These are phyloP conservation scores for Drosophila albomicans DNA, from an alignment of 1,140 invertebrate species.

Conservation along the genomic window DNA sequence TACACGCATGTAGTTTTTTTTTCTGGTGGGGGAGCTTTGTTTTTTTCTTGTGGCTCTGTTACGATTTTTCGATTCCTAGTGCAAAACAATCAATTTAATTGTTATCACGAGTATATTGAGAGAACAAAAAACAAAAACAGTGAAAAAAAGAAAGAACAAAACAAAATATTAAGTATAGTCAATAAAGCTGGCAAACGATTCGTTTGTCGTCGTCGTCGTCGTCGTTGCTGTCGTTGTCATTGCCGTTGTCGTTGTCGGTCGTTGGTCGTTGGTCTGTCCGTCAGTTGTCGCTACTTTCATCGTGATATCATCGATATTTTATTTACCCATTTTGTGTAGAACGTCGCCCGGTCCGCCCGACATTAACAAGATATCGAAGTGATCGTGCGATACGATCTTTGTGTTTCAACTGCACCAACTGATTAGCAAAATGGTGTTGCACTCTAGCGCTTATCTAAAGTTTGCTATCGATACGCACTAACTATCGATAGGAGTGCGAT, in stretches of 20 bases:
- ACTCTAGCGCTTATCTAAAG: background rate
- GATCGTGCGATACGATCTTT: constrained; percentile 4
- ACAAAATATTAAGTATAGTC: constrained; percentile 41
- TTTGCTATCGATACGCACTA: background rate
- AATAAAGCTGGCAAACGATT: constrained; percentile 42
- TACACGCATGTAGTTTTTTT: constrained; percentile 56
- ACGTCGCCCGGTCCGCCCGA: constrained; percentile 4
- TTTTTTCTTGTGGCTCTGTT: background rate
- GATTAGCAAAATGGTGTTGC: background rate
- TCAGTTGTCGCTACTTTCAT: constrained; percentile 14
- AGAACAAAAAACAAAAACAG: constrained; percentile 28
- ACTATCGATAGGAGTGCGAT: background rate
- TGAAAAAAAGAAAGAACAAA: constrained; percentile 16
- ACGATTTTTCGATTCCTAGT: constrained; percentile 35
- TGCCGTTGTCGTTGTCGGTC: too few relatives aligned
- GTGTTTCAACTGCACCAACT: background rate
- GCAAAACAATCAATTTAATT: constrained; percentile 77
- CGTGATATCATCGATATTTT: constrained; percentile 19
- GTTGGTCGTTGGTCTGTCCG: too few relatives aligned
- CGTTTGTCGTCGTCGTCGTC: constrained; percentile 25
- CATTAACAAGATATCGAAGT: constrained; percentile 1
- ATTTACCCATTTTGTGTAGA: constrained; percentile 22
- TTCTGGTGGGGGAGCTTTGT: background rate
- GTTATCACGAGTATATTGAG: constrained; percentile 52
- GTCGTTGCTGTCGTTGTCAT: too few relatives aligned